A percentile compares a stretch with the other conserved stretches of the same genome.
These are phyloP conservation scores for Sternarchorhynchus goeldii DNA, from an alignment of 2,797 vertebrate species.

Conservation along the genomic window DNA sequence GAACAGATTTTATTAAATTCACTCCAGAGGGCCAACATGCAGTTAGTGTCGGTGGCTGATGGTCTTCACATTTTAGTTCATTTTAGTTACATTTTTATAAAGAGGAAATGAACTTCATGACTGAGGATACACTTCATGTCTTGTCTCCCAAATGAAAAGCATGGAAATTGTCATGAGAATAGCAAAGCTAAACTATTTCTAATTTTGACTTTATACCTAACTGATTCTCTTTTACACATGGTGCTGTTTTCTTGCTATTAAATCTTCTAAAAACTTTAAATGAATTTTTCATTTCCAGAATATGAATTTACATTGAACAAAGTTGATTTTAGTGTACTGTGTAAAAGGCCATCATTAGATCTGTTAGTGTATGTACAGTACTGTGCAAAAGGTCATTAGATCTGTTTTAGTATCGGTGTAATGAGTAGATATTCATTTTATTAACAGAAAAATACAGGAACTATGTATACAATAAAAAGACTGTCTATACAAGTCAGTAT, in stretches of 20 bases:
- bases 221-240: neutral
- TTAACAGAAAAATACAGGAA: no score
- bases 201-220: neutral
- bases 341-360: no score
- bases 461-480: no score
- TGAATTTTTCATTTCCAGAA: neutral
- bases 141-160: neutral
- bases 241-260: neutral
- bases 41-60: neutral
- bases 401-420: no score
- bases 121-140: neutral
- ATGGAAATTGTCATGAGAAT: neutral
- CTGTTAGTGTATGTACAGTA: no score
- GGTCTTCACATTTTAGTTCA: neutral
- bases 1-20: constrained; percentile 31
- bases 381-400: no score
- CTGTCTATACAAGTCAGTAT: no score
- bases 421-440: no score
- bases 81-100: constrained; percentile 24
- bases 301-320: neutral
- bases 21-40: neutral
- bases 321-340: no score
- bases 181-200: neutral
- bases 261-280: neutral
- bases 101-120: neutral